A percentile compares a stretch with the other conserved stretches of the same genome.
Evolutionary conservation across 2,888 invertebrate genomes (phyloP).

Genomic region (Pyralis farinalis): DNA sequence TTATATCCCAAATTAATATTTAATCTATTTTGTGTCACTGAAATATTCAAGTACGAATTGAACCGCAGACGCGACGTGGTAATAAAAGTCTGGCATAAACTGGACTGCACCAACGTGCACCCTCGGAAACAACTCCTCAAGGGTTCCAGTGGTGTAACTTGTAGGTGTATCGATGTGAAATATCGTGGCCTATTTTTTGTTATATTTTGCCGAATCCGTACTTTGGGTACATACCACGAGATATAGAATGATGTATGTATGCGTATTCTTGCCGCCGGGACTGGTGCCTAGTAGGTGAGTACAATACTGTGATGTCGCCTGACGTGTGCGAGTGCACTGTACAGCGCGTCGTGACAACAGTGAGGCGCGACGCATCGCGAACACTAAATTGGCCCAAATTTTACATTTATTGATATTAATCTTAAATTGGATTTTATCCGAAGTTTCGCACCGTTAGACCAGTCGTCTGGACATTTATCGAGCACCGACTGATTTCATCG

Average conservation of each 20-base stretch:
- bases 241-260: background rate
- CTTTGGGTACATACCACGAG: background rate
- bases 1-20: too few species aligned
- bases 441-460: constrained; percentile 18
- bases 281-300: constrained; percentile 2
- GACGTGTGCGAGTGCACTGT: constrained; percentile 12
- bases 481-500: constrained; percentile 15
- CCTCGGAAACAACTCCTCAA: too few species aligned
- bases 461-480: constrained; percentile 7
- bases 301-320: constrained; percentile 26
- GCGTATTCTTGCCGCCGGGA: background rate
- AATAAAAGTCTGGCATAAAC: too few species aligned
- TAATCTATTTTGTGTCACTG: too few species aligned
- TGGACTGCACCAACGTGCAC: too few species aligned
- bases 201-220: background rate
- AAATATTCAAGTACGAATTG: too few species aligned
- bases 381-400: constrained; percentile 19
- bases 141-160: too few species aligned
- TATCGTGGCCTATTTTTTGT: constrained; percentile 18
- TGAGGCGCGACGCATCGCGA: constrained; percentile 6
- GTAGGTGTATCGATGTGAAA: background rate
- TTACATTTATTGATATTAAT: constrained; percentile 10
- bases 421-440: constrained; percentile 8
- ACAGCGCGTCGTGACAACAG: constrained; percentile 2
- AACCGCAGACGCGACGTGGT: too few species aligned